phyloP scores from a whole-genome alignment of 2,797 vertebrate genomes.

The Chromis chromis region DNA sequence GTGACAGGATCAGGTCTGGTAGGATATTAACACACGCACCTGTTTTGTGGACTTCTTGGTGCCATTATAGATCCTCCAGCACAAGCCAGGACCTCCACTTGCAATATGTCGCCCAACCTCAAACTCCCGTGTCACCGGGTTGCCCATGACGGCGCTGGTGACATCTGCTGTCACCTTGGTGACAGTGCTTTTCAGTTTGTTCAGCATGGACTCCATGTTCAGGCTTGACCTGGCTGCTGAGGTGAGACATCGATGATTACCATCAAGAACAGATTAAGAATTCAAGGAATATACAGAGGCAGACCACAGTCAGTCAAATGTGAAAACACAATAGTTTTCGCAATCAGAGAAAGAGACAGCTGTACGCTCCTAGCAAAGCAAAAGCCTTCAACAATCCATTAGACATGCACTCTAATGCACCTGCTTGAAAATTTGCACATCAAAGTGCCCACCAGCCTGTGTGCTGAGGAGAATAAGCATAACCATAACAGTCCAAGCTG shows the following conservation, averaged over 20 bases:
- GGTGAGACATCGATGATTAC: constrained; percentile 13
- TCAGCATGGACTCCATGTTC: constrained; percentile 98
- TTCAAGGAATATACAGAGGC: background rate
- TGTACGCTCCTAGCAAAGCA: constrained; percentile 7
- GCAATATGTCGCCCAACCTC: constrained; percentile 97
- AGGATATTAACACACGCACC: constrained; percentile 75
- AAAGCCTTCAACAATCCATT: constrained; percentile 27
- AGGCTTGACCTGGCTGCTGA: constrained; percentile 57
- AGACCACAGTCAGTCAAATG: background rate
- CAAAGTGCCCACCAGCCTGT: constrained; percentile 33
- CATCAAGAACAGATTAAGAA: constrained; percentile 12
- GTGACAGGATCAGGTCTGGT: background rate
- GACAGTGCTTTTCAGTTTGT: constrained; percentile 97
- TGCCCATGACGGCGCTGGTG: constrained; percentile 98
- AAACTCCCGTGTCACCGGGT: constrained; percentile 97
- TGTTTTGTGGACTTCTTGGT: constrained; percentile 99
- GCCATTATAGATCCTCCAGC: constrained; percentile 98
- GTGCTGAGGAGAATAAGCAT: constrained; percentile 21
- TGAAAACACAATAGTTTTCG: background rate
- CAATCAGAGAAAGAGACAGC: constrained; percentile 21
- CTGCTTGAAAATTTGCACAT: constrained; percentile 52
- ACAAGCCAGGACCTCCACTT: constrained; percentile 93
- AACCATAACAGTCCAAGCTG: constrained; percentile 5
- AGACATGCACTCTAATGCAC: constrained; percentile 22
- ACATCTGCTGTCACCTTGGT: constrained; percentile 98